These are phyloP conservation scores for Coregonus suidteri DNA, from an alignment of 2,797 vertebrate genomes.

Conservation along the genomic window DNA sequence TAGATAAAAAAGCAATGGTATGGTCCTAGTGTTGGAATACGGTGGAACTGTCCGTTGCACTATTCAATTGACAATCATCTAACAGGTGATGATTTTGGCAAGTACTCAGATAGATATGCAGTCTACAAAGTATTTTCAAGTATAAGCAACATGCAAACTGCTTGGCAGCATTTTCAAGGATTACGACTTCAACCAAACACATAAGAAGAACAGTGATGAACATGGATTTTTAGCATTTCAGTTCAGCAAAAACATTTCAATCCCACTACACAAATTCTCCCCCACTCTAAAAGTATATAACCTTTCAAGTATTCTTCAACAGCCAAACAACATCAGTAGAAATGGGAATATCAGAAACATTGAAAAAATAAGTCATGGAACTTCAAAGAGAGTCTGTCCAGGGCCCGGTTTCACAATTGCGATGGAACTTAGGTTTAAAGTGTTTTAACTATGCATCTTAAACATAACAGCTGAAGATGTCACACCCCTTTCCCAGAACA, in stretches of 20 bases:
- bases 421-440: no score
- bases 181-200: neutral
- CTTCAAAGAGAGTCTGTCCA: no score
- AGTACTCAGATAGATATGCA: neutral
- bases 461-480: no score
- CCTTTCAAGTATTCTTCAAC: neutral
- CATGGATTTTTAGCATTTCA: neutral
- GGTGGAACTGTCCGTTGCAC: neutral
- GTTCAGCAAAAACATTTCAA: neutral
- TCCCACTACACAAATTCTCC: neutral
- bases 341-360: neutral
- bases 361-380: slow-evolving; percentile 7
- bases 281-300: neutral
- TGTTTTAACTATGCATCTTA: no score
- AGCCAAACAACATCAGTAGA: slow-evolving; percentile 1
- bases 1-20: neutral
- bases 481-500: no score
- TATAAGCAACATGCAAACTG: slow-evolving; percentile 14
- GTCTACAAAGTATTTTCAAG: neutral
- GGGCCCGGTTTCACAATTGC: no score
- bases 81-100: neutral
- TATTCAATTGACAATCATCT: neutral
- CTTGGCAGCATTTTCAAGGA: neutral
- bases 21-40: neutral
- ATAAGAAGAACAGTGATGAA: neutral